Evolutionary conservation across 2,888 invertebrate genomes (phyloP).

Genomic region (Ormia ochracea): DNA sequence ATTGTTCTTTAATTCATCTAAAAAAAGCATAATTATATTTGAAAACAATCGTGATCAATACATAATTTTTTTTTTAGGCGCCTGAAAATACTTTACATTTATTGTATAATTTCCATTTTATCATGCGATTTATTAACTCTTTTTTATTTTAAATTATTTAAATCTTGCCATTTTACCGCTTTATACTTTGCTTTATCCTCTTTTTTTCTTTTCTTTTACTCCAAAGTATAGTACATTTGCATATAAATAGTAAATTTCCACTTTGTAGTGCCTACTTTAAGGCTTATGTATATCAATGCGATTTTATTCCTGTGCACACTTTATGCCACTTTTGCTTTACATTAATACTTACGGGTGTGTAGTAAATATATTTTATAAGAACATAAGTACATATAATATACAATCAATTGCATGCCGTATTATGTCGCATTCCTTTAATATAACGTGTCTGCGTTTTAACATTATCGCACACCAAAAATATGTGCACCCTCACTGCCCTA

Average conservation of each 20-base stretch:
- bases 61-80: no score
- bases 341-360: slow-evolving; percentile 19
- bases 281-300: slow-evolving; percentile 42
- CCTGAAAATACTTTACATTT: no score
- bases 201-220: not conserved
- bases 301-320: not conserved
- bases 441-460: slow-evolving; percentile 34
- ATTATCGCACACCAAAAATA: not conserved
- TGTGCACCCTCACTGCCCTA: not conserved
- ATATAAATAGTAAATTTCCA: slow-evolving; percentile 37
- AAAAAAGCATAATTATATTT: no score
- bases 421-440: slow-evolving; percentile 40
- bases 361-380: slow-evolving; percentile 1
- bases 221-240: not conserved
- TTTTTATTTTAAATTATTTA: no score
- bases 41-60: no score
- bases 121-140: no score
- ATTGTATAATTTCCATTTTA: no score
- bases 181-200: not conserved
- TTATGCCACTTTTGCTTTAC: not conserved
- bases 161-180: not conserved
- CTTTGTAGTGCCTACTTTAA: slow-evolving; percentile 61
- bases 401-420: slow-evolving; percentile 10
- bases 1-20: no score
- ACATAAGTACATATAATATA: not conserved